These are phyloP conservation scores for Hucho hucho DNA, from an alignment of 2,113 vertebrate genomes.

Conservation along the genomic window DNA sequence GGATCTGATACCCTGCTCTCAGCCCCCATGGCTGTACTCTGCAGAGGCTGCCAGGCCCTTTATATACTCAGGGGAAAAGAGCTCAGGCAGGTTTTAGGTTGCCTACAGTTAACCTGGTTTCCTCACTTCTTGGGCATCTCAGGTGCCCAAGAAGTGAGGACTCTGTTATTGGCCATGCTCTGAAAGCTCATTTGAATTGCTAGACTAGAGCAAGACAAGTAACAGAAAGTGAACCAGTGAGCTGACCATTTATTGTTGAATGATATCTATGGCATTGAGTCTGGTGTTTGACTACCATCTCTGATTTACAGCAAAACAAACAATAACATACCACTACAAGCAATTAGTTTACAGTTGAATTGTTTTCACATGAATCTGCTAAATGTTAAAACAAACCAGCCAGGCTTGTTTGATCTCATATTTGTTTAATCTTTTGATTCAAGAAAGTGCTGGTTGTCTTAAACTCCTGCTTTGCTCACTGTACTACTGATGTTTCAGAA, in stretches of 20 bases:
- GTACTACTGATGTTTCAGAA: neutral
- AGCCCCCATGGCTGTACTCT: no score
- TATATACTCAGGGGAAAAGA: no score
- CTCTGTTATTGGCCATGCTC: neutral
- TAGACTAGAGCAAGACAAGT: neutral
- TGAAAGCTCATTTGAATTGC: neutral
- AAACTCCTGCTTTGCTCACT: neutral
- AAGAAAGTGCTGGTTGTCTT: neutral
- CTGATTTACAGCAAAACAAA: neutral
- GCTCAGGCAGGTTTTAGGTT: no score
- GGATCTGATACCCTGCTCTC: no score
- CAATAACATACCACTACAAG: neutral
- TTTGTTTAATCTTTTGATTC: neutral
- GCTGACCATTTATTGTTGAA: neutral
- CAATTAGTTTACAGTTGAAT: neutral
- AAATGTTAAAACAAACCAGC: conserved; percentile 8
- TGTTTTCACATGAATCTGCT: neutral
- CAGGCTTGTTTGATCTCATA: conserved; percentile 20
- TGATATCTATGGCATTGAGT: neutral
- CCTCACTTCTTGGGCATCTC: neutral
- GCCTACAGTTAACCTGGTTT: neutral
- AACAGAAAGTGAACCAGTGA: neutral
- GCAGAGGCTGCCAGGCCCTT: no score
- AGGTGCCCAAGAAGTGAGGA: neutral
- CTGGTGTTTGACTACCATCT: neutral